phyloP scores from a whole-genome alignment of 1,140 invertebrate species.

The Penaeus vannamei region DNA sequence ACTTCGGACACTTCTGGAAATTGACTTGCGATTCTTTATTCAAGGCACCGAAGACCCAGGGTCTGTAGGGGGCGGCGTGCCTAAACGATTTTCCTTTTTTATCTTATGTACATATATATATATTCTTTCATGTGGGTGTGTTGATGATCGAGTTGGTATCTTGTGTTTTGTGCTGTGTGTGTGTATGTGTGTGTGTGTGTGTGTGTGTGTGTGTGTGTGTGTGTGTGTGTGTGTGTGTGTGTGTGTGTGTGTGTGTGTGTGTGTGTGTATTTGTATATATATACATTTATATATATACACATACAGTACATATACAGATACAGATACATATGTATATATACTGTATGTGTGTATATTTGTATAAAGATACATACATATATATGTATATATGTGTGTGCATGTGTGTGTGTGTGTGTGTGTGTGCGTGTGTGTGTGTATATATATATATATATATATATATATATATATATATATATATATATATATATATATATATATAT shows the following conservation, averaged over 20 bases:
- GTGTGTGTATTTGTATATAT: conserved; percentile 7
- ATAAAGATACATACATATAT: conserved; percentile 23
- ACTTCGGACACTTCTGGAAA: conserved; percentile 58
- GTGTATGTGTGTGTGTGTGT: conserved; percentile 1
- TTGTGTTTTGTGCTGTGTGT: neutral
- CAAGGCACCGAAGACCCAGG: conserved; percentile 47
- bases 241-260: conserved; percentile 14
- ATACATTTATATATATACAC: neutral
- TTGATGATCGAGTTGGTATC: conserved; percentile 16
- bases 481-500: conserved; percentile 24
- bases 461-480: conserved; percentile 30
- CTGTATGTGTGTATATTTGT: neutral
- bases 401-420: conserved; percentile 6
- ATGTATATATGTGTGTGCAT: conserved; percentile 37
- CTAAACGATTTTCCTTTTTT: conserved; percentile 7
- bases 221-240: neutral
- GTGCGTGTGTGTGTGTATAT: neutral
- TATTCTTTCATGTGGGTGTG: neutral
- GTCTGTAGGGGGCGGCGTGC: conserved; percentile 27
- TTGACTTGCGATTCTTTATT: conserved; percentile 64
- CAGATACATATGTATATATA: neutral
- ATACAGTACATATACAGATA: neutral
- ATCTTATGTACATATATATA: too few relatives aligned
- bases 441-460: conserved; percentile 27
- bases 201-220: neutral